Conservation (phyloP, 2,113 vertebrate species). For the Aldabrachelys gigantea region DNA sequence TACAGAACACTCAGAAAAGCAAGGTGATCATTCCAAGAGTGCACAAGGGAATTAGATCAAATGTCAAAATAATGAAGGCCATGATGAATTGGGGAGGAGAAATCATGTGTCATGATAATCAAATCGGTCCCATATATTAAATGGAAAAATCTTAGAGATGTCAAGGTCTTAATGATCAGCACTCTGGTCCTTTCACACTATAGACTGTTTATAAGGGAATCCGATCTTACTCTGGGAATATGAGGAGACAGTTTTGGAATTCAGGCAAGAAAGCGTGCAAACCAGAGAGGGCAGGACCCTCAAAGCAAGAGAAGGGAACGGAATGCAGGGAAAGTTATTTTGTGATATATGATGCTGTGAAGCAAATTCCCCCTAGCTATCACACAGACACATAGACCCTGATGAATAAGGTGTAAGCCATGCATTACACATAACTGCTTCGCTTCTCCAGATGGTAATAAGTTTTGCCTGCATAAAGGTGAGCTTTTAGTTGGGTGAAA, state of each 20-base stretch:
- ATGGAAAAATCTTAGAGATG: neutral
- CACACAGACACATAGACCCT: neutral
- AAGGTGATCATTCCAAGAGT: no score
- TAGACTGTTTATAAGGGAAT: no score
- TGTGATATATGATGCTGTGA: neutral
- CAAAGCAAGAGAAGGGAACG: neutral
- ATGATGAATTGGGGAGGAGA: neutral
- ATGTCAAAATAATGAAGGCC: neutral
- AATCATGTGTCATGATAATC: neutral
- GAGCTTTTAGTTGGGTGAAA: neutral
- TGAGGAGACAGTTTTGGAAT: accelerated
- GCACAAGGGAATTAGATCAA: no score
- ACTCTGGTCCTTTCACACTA: neutral
- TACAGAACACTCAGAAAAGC: no score
- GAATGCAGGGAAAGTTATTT: neutral
- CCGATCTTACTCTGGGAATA: neutral
- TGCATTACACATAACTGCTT: neutral
- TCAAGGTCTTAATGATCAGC: neutral
- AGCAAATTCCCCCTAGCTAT: neutral
- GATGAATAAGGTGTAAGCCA: neutral
- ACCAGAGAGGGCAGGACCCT: neutral
- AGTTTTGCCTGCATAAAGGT: neutral
- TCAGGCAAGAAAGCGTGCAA: accelerated
- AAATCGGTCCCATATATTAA: neutral
- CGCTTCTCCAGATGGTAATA: neutral